Evolutionary conservation across 2,888 invertebrate genomes (phyloP).

Genomic region (Acrobasis consociella): DNA sequence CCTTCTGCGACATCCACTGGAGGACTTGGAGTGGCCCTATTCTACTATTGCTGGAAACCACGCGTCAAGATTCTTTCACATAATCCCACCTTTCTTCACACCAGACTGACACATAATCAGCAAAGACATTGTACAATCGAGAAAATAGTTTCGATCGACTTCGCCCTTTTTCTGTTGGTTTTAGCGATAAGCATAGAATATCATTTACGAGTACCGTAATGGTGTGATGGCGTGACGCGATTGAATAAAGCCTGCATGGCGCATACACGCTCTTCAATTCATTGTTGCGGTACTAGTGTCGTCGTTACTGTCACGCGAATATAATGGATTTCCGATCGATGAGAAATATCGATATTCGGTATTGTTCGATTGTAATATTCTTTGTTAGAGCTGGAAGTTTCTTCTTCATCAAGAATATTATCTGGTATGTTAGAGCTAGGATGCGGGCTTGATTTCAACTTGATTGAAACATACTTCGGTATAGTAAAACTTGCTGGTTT

Average conservation of each 20-base stretch:
- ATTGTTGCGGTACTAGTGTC: conserved; percentile 54
- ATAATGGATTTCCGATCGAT: conserved; percentile 40
- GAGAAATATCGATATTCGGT: conserved; percentile 25
- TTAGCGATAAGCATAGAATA: conserved; percentile 35
- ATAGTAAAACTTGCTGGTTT: no score
- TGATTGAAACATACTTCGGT: no score
- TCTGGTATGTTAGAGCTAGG: no score
- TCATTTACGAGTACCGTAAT: conserved; percentile 57
- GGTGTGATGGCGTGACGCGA: conserved; percentile 55
- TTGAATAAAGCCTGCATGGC: conserved; percentile 48
- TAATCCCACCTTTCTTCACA: conserved; percentile 16
- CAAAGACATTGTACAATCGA: neutral
- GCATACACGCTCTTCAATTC: conserved; percentile 33
- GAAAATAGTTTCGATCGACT: conserved; percentile 13
- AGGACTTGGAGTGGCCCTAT: no score
- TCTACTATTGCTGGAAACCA: no score
- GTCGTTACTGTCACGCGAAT: conserved; percentile 58
- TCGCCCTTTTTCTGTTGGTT: conserved; percentile 13
- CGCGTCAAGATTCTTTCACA: neutral
- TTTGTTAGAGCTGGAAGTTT: neutral
- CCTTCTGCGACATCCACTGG: no score
- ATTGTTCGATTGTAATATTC: neutral
- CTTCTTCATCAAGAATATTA: no score
- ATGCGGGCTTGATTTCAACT: no score
- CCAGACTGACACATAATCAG: conserved; percentile 14